Conservation (phyloP, 2,888 invertebrate genomes). For the Syrphus vitripennis region DNA sequence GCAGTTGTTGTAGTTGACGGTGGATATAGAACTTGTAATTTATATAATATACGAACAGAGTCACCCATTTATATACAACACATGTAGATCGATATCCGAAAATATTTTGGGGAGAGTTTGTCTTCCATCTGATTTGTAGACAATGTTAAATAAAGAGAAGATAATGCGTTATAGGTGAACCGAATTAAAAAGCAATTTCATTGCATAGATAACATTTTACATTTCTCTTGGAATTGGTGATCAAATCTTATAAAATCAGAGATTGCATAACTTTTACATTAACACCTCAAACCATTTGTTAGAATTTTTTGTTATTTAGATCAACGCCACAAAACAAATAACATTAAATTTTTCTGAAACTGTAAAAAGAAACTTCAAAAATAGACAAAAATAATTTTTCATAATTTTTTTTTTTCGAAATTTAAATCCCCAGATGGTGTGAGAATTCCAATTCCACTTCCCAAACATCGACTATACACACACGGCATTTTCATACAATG, state of each 20-base stretch:
- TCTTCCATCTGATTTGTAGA: background rate
- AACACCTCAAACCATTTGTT: too few species aligned
- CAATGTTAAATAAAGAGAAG: background rate
- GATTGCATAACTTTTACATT: too few species aligned
- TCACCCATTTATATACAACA: background rate
- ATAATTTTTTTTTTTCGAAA: background rate
- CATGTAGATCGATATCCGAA: constrained; percentile 6
- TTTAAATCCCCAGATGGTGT: constrained; percentile 18
- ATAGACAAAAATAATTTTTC: constrained; percentile 7
- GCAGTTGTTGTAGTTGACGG: background rate
- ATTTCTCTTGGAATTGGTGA: too few species aligned
- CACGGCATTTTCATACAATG: too few species aligned
- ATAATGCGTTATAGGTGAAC: too few species aligned
- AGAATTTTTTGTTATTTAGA: too few species aligned
- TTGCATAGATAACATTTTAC: too few species aligned
- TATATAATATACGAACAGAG: background rate
- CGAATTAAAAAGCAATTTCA: too few species aligned
- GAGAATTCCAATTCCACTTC: background rate
- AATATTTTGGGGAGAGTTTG: background rate
- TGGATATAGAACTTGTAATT: constrained; percentile 29
- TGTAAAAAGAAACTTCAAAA: background rate
- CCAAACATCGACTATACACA: background rate
- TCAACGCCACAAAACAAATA: background rate
- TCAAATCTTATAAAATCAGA: too few species aligned
- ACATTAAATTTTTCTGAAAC: background rate